Evolutionary conservation across 53 echinoderm and acorn worm genomes (phyloP).

Genomic region (Holothuria scabra): DNA sequence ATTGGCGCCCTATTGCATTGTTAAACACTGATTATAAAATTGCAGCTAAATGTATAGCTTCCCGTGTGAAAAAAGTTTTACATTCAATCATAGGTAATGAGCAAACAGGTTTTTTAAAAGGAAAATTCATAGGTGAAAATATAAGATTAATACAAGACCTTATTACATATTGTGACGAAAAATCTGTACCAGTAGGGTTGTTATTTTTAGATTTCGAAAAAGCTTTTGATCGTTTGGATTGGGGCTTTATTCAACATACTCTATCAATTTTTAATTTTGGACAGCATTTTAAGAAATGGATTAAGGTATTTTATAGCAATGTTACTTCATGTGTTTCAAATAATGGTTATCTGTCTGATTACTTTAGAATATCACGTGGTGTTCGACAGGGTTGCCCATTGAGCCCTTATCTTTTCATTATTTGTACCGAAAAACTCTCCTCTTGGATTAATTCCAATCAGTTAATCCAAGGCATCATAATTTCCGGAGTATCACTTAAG

Average conservation of each 20-base stretch:
- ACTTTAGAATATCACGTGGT: slow-evolving; percentile 16
- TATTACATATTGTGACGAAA: neutral
- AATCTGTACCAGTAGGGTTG: neutral
- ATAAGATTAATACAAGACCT: neutral
- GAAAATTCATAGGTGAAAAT: neutral
- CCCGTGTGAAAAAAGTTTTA: no score
- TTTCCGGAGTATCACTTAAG: no score
- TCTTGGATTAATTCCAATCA: no score
- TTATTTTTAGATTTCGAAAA: neutral
- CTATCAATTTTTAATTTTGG: neutral
- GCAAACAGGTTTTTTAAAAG: neutral
- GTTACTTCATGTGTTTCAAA: slow-evolving; percentile 3
- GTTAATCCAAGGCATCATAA: no score
- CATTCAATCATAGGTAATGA: neutral
- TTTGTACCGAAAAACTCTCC: no score
- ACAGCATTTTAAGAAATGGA: neutral
- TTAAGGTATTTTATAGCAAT: no score
- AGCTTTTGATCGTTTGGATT: neutral
- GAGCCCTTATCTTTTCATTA: no score
- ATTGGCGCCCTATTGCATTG: neutral
- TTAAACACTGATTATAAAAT: neutral
- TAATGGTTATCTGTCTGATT: slow-evolving; percentile 23
- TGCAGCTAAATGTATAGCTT: neutral
- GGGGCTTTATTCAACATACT: neutral
- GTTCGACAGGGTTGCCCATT: slow-evolving; percentile 4